Conservation (phyloP, 2,113 vertebrate genomes). For the Scalopus aquaticus region DNA sequence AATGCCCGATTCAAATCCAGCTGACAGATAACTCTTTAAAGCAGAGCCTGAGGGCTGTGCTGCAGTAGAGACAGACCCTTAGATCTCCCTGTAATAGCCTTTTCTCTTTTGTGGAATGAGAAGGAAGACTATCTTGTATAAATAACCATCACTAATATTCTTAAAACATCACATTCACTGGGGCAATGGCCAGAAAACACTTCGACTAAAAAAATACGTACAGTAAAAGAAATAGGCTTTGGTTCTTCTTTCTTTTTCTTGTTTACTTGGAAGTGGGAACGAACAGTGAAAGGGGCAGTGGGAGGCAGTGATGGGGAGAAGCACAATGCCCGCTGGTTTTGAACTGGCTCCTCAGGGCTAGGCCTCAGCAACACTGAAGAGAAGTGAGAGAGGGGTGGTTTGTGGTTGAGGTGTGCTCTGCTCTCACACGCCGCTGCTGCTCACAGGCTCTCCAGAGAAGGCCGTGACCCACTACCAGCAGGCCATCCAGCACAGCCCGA, state of each 20-base stretch:
- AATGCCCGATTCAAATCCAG: neutral
- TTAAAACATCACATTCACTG: neutral
- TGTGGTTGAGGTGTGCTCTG: no score
- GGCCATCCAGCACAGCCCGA: slow-evolving; percentile 92
- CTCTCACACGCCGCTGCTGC: neutral
- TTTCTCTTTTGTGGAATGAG: neutral
- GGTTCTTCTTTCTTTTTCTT: neutral
- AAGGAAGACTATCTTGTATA: neutral
- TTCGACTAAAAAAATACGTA: neutral
- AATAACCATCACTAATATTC: neutral
- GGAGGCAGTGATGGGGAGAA: neutral
- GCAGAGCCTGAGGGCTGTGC: neutral
- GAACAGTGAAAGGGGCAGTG: neutral
- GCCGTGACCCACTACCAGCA: slow-evolving; percentile 93
- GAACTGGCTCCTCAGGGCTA: neutral
- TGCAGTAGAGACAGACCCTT: neutral
- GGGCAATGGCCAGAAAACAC: neutral
- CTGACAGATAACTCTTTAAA: neutral
- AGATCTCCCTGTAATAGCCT: neutral
- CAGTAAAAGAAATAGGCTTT: neutral
- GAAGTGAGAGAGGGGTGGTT: no score
- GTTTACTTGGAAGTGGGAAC: neutral
- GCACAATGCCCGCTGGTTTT: neutral
- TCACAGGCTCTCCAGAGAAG: slow-evolving; percentile 88
- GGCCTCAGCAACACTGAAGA: neutral